Conservation (phyloP, 2,797 vertebrate species). For the Molossus alvarezi region DNA sequence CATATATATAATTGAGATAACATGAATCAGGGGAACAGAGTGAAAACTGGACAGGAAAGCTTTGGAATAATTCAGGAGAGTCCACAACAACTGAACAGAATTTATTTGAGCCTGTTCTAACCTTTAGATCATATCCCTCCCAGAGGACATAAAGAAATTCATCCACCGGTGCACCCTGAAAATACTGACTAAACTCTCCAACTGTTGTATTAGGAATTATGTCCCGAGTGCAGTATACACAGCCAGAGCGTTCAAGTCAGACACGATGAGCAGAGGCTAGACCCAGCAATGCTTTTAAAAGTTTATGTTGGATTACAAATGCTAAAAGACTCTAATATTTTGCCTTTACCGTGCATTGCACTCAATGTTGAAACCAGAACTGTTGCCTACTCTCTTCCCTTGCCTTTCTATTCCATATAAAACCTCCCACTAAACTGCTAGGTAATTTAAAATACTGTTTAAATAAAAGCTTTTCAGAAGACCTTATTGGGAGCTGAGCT, state of each 20-base stretch:
- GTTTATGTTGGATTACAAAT: background rate
- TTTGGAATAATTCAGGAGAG: slow-evolving; percentile 74
- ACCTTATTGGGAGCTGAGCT: slow-evolving; percentile 15
- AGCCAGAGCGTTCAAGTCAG: background rate
- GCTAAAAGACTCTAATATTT: slow-evolving; percentile 34
- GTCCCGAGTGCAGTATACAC: slow-evolving; percentile 12
- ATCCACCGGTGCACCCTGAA: background rate
- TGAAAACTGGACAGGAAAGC: slow-evolving; percentile 26
- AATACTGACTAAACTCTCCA: slow-evolving; percentile 59
- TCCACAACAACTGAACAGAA: slow-evolving; percentile 53
- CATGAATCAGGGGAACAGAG: background rate
- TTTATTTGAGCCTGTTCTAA: slow-evolving; percentile 79
- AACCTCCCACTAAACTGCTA: slow-evolving; percentile 52
- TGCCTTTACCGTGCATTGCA: background rate
- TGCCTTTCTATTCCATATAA: background rate
- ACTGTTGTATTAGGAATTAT: slow-evolving; percentile 67
- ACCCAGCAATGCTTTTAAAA: slow-evolving; percentile 14
- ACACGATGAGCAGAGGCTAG: background rate
- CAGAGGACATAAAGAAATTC: slow-evolving; percentile 69
- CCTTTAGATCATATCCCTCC: slow-evolving; percentile 75
- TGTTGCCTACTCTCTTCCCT: background rate
- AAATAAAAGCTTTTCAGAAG: slow-evolving; percentile 64
- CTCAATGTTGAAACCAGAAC: slow-evolving; percentile 44
- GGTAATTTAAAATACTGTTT: slow-evolving; percentile 66
- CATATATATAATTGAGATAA: slow-evolving; percentile 44